A percentile compares a stretch with the other conserved stretches of the same genome.
These are phyloP conservation scores for Leptodactylus fallax DNA, from an alignment of 2,797 vertebrate species.

Conservation along the genomic window DNA sequence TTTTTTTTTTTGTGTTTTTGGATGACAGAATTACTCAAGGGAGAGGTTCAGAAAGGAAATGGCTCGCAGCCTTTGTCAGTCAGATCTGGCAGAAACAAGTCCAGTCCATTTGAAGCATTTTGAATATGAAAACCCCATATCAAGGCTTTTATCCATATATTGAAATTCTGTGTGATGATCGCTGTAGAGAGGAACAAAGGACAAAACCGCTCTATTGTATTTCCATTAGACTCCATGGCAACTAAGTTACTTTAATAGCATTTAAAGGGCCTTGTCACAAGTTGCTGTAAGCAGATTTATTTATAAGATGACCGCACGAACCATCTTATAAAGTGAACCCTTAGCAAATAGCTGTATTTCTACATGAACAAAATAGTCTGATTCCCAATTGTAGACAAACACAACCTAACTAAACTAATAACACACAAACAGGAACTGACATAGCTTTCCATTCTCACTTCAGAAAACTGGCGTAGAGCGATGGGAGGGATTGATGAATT, in stretches of 20 bases:
- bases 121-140: constrained; percentile 34
- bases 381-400: no score
- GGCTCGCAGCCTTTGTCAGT: constrained; percentile 47
- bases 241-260: constrained; percentile 21
- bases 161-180: constrained; percentile 42
- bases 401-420: no score
- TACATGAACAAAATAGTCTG: no score
- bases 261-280: constrained; percentile 5
- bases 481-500: no score
- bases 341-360: no score
- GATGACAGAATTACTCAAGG: constrained; percentile 7
- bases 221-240: constrained; percentile 33
- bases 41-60: constrained; percentile 13
- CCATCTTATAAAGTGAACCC: no score
- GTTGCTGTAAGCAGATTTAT: not conserved
- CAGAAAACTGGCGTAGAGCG: no score
- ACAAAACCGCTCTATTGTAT: constrained; percentile 19
- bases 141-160: constrained; percentile 20
- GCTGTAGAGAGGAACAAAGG: constrained; percentile 45
- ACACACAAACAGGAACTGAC: no score
- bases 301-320: no score
- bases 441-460: no score
- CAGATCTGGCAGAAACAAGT: constrained; percentile 26
- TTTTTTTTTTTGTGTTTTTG: constrained; percentile 7
- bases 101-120: constrained; percentile 18